These are phyloP conservation scores for Lepeophtheirus salmonis DNA, from an alignment of 1,140 invertebrate species.

Conservation along the genomic window DNA sequence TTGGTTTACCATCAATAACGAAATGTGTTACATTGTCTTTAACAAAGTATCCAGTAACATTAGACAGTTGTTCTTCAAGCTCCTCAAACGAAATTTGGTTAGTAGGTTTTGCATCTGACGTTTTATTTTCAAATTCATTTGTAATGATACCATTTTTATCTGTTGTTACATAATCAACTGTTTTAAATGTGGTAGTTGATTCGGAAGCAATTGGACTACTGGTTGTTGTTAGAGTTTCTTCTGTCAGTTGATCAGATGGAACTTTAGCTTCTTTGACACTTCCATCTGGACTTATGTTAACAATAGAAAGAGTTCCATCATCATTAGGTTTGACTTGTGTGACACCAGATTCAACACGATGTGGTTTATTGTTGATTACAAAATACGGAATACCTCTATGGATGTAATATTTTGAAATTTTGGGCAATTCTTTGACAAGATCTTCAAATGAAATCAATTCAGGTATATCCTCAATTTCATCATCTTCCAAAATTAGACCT, in stretches of 20 bases:
- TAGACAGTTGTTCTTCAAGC: not conserved
- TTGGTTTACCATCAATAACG: not conserved
- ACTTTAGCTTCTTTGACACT: not conserved
- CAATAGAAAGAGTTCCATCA: not conserved
- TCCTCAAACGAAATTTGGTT: not conserved
- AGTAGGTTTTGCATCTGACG: not conserved
- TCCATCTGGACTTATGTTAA: not conserved
- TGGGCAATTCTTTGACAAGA: not conserved
- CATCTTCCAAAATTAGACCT: not conserved
- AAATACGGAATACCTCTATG: not conserved
- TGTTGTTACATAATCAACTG: not conserved
- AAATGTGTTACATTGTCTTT: not conserved
- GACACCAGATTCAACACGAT: not conserved
- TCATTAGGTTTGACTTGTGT: not conserved
- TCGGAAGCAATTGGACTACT: not conserved
- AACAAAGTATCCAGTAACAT: not conserved
- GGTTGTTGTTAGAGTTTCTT: not conserved
- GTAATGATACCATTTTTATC: too few species aligned
- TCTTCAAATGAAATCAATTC: not conserved
- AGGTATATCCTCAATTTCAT: not conserved
- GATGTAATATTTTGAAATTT: not conserved
- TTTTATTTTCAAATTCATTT: not conserved
- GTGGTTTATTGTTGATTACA: not conserved
- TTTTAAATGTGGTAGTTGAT: not conserved
- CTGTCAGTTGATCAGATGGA: not conserved